Percentiles rank a stretch among this genome's conserved stretches.
These are phyloP conservation scores for Pararge aegeria DNA, from an alignment of 1,140 invertebrate genomes.

Conservation along the genomic window DNA sequence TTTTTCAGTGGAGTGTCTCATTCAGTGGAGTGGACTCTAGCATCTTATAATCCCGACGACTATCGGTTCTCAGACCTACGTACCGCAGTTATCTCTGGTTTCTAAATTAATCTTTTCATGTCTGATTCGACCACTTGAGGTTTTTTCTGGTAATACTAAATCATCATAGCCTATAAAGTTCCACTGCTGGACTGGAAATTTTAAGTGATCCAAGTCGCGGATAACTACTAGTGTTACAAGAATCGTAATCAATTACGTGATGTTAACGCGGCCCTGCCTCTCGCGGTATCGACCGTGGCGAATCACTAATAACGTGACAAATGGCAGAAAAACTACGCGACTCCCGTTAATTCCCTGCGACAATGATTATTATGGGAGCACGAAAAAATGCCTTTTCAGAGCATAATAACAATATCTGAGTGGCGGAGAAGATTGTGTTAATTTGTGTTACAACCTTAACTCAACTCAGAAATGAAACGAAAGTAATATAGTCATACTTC, in stretches of 20 bases:
- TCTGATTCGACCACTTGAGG: too few relatives aligned
- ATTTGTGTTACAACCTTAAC: neutral
- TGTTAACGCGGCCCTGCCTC: constrained; percentile 13
- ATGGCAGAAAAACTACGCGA: constrained; percentile 42
- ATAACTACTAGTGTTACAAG: neutral
- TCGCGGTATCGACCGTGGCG: constrained; percentile 31
- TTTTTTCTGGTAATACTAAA: too few relatives aligned
- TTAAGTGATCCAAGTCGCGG: neutral
- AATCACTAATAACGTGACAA: constrained; percentile 57
- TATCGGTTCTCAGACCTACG: too few relatives aligned
- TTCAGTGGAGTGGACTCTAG: too few relatives aligned
- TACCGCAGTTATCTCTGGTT: too few relatives aligned
- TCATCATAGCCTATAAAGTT: too few relatives aligned
- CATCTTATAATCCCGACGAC: too few relatives aligned
- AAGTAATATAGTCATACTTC: too few relatives aligned
- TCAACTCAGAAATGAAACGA: too few relatives aligned
- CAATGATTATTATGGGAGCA: constrained; percentile 18
- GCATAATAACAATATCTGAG: neutral
- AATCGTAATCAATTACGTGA: constrained; percentile 23
- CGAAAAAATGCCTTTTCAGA: constrained; percentile 6
- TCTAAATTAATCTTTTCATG: too few relatives aligned
- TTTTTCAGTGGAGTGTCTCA: too few relatives aligned
- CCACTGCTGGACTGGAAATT: too few relatives aligned
- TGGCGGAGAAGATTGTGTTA: neutral
- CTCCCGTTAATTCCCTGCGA: constrained; percentile 42